Conservation (phyloP, 2,113 vertebrate species). For the Apeltes quadracus region DNA sequence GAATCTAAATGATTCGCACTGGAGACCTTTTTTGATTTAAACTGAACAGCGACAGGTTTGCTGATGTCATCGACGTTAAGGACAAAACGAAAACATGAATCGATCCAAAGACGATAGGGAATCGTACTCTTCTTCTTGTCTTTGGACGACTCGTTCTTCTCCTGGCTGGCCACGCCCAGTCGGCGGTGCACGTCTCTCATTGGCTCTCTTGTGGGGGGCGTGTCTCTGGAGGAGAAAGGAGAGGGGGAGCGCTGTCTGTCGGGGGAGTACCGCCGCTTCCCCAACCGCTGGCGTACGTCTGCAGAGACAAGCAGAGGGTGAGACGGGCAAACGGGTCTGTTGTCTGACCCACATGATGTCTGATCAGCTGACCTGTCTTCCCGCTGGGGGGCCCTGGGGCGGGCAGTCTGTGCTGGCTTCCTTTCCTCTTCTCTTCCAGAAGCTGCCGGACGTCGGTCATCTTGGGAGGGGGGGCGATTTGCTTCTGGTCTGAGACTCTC, state of each 20-base stretch:
- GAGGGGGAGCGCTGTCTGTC: slow-evolving; percentile 79
- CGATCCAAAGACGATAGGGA: too few relatives aligned
- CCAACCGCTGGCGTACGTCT: slow-evolving; percentile 94
- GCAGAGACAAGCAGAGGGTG: neutral
- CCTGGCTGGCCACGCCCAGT: slow-evolving; percentile 86
- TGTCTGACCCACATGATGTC: too few relatives aligned
- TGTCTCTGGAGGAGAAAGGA: slow-evolving; percentile 63
- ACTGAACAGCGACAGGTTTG: too few relatives aligned
- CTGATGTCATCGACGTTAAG: too few relatives aligned
- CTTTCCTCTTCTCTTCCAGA: slow-evolving; percentile 93
- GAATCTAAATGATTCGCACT: too few relatives aligned
- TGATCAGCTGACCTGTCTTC: slow-evolving; percentile 83
- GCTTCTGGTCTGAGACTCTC: slow-evolving; percentile 58
- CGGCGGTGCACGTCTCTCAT: slow-evolving; percentile 92
- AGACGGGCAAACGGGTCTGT: too few relatives aligned
- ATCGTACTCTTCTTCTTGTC: slow-evolving; percentile 84
- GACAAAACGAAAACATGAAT: too few relatives aligned
- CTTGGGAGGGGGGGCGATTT: slow-evolving; percentile 83
- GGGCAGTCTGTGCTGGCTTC: slow-evolving; percentile 74
- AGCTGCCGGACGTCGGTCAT: slow-evolving; percentile 91
- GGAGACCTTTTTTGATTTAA: too few relatives aligned
- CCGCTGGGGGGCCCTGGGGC: slow-evolving; percentile 60
- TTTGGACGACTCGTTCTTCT: slow-evolving; percentile 82
- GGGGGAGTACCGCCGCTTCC: slow-evolving; percentile 91
- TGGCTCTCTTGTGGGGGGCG: slow-evolving; percentile 84